Evolutionary conservation across 2,797 vertebrate genomes (phyloP), one percentile per base, ranked within the genome.

Genomic region (Galagoides demidoff): DNA sequence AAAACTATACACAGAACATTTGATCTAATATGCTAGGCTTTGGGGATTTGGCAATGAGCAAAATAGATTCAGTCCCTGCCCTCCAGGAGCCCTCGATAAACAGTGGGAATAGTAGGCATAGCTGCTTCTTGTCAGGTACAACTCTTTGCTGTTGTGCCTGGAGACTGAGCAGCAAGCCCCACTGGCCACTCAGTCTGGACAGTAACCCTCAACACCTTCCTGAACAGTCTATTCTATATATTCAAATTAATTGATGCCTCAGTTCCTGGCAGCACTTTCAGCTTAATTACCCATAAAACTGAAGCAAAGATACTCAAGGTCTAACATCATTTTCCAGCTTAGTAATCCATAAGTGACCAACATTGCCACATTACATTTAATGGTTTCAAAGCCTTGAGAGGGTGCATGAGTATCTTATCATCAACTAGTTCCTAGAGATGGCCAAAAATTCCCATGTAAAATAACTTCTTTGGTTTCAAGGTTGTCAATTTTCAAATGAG

Each of bases 291-390:
- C 98, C 97, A 95, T 98, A 98, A 98, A 97, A 96, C 97, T 95
- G 97, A 98, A 97, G 96, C 94, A 87, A 95, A 85, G 96, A 95
- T 97, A 95, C 89, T 97, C 95, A 90, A 97, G 95, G 96, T 96
- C 97, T 98, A 97, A 98, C 97, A 98, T 98, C 96, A 98, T 98
- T 98, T 98, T 97, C 97, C 96, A 97, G 95, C 95, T 98, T 97
- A 83, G 92, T 97, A 96, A 96, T 97, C 96, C 97, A 92, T 97
- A 96, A 91, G 97, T 97, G 95, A 59, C 94, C 87, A 97, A 71
- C 68, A 89, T 89, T 94, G 93, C 0, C 0, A 83, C 68, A 59
- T 49, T 64, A 57, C 45, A 20, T 89, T 94, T 95, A 90, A 43
- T 74, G 23, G 89, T 92, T 92, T 97, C 97, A 97, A 95, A 98